Evolutionary conservation across 2,888 invertebrate genomes (phyloP).

Genomic region (Zhuqinia jingwanae): DNA sequence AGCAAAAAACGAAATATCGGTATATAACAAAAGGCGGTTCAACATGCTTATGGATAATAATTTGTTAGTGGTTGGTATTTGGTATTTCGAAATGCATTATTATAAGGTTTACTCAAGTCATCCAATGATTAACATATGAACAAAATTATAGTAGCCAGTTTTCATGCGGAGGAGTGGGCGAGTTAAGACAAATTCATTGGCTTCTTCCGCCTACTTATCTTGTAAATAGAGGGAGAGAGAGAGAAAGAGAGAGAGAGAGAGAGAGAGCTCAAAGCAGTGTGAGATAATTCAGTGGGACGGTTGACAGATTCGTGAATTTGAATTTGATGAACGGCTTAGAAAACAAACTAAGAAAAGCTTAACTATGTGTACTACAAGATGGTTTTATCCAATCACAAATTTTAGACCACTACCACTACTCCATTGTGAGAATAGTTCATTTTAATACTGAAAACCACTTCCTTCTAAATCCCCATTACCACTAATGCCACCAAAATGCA

Average conservation of each 20-base stretch:
- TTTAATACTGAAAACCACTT: too few relatives aligned
- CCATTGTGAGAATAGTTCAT: too few relatives aligned
- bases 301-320: constrained; percentile 37
- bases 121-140: not conserved
- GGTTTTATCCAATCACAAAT: too few relatives aligned
- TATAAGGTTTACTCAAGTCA: not conserved
- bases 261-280: not conserved
- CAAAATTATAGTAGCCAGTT: not conserved
- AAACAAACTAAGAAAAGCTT: too few relatives aligned
- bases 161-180: not conserved
- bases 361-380: too few relatives aligned
- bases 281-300: not conserved
- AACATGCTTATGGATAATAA: not conserved
- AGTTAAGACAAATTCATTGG: not conserved
- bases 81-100: not conserved
- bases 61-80: not conserved
- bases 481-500: too few relatives aligned
- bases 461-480: too few relatives aligned
- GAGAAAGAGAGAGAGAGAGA: too few relatives aligned
- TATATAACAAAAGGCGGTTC: too few relatives aligned
- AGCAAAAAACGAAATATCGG: too few relatives aligned
- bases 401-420: too few relatives aligned
- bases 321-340: constrained; percentile 27
- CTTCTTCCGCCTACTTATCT: constrained; percentile 28
- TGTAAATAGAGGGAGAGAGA: not conserved